Evolutionary conservation across 2,797 vertebrate species (phyloP).

Genomic region (Sphaeramia orbicularis): DNA sequence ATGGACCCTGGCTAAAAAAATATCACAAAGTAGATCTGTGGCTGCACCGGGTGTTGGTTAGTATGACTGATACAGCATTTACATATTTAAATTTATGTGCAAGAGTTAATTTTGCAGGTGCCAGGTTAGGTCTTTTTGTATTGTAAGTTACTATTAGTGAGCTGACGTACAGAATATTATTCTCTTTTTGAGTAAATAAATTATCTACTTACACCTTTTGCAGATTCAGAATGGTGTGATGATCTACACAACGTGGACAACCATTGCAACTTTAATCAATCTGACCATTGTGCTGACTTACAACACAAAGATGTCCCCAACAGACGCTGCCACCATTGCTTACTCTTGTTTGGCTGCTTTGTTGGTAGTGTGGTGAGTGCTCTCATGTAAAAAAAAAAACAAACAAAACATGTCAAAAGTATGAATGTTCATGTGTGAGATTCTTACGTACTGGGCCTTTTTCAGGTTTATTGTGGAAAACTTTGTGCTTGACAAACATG

Average conservation of each 20-base stretch:
- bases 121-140: neutral
- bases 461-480: constrained; percentile 88
- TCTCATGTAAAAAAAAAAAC: too few species aligned
- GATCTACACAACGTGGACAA: constrained; percentile 88
- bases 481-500: constrained; percentile 82
- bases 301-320: constrained; percentile 64
- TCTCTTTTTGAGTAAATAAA: neutral
- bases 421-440: neutral
- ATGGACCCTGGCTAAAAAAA: constrained; percentile 85
- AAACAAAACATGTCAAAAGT: neutral
- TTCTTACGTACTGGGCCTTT: constrained; percentile 13
- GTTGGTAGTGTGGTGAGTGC: constrained; percentile 75
- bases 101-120: neutral
- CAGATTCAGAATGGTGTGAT: constrained; percentile 91
- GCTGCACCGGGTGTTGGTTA: constrained; percentile 86
- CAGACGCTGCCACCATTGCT: constrained; percentile 76
- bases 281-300: constrained; percentile 85
- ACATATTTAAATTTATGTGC: neutral
- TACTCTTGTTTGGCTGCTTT: constrained; percentile 73
- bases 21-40: constrained; percentile 86
- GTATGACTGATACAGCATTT: constrained; percentile 31
- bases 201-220: neutral
- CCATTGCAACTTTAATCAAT: constrained; percentile 89
- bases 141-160: neutral
- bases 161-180: too few species aligned